A percentile compares a stretch with the other conserved stretches of the same genome.
phyloP scores from a whole-genome alignment of 1,140 invertebrate genomes.

The Centruroides sculpturatus region DNA sequence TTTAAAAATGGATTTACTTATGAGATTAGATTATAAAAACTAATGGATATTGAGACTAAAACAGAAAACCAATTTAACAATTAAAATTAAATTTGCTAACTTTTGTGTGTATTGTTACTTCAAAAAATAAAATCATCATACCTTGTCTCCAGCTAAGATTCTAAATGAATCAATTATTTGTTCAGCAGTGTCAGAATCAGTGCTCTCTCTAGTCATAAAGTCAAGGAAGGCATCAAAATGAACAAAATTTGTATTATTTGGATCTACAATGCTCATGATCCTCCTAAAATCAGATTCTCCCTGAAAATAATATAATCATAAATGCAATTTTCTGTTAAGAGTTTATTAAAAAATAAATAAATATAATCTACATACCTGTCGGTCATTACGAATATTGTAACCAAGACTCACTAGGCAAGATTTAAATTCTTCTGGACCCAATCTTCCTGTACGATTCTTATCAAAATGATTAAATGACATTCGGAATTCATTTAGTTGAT shows the following conservation, averaged over 20 bases:
- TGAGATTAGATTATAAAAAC: too few species aligned
- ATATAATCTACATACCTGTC: conserved; percentile 42
- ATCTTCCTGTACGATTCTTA: conserved; percentile 84
- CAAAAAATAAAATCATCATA: conserved; percentile 30
- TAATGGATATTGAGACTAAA: too few species aligned
- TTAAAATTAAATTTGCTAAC: too few species aligned
- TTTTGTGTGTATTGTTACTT: background rate
- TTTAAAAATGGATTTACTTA: too few species aligned
- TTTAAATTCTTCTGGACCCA: conserved; percentile 96
- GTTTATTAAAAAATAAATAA: too few species aligned
- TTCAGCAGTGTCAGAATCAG: conserved; percentile 74
- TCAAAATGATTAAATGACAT: conserved; percentile 99
- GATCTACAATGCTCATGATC: conserved; percentile 92
- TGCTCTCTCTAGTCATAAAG: conserved; percentile 98
- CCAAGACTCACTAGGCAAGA: conserved; percentile 94
- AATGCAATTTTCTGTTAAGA: too few species aligned
- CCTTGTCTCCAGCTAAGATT: conserved; percentile 97
- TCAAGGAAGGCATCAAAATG: conserved; percentile 99
- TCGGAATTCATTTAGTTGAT: conserved; percentile 96
- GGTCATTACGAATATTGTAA: conserved; percentile 94
- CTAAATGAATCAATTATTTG: conserved; percentile 99
- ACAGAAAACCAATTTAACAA: too few species aligned
- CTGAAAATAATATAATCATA: conserved; percentile 22
- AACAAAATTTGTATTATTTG: conserved; percentile 89
- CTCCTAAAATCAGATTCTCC: conserved; percentile 97